Conservation (phyloP, 2,888 invertebrate genomes). For the Sarcophaga carnaria region DNA sequence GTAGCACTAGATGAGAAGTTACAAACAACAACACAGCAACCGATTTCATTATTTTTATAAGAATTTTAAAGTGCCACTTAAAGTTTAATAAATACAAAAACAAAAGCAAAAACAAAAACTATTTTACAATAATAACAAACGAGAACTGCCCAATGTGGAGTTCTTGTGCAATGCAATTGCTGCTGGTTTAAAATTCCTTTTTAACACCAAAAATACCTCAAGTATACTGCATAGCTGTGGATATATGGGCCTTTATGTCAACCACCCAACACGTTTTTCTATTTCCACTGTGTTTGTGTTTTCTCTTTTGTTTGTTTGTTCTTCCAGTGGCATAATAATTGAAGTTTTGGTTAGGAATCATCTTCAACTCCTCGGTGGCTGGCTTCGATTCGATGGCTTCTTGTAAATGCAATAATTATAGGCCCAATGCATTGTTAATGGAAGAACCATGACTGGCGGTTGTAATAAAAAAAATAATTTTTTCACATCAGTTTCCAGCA, state of each 20-base stretch:
- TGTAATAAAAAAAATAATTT: slow-evolving; percentile 25
- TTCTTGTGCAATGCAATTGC: background rate
- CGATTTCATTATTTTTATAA: slow-evolving; percentile 55
- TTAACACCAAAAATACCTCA: slow-evolving; percentile 42
- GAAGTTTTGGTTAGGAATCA: background rate
- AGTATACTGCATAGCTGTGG: background rate
- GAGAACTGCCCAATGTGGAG: background rate
- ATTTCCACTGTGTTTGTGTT: background rate
- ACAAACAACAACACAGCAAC: background rate
- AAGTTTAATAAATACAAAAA: slow-evolving; percentile 58
- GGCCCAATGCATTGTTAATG: slow-evolving; percentile 29
- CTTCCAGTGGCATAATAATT: background rate
- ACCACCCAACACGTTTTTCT: slow-evolving; percentile 62
- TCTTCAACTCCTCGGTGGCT: background rate
- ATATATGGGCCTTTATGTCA: slow-evolving; percentile 38
- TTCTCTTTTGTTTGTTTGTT: background rate
- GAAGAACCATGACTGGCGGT: slow-evolving; percentile 27
- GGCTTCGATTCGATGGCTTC: background rate
- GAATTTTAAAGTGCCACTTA: slow-evolving; percentile 48
- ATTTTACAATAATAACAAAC: background rate
- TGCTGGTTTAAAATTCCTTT: slow-evolving; percentile 19
- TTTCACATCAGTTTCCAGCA: too few relatives aligned
- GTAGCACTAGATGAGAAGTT: background rate
- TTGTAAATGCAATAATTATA: slow-evolving; percentile 36
- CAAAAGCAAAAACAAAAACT: background rate